Base-by-base conservation (phyloP, 1,140 invertebrate species). In the Tetramorium simillimum region DNA sequence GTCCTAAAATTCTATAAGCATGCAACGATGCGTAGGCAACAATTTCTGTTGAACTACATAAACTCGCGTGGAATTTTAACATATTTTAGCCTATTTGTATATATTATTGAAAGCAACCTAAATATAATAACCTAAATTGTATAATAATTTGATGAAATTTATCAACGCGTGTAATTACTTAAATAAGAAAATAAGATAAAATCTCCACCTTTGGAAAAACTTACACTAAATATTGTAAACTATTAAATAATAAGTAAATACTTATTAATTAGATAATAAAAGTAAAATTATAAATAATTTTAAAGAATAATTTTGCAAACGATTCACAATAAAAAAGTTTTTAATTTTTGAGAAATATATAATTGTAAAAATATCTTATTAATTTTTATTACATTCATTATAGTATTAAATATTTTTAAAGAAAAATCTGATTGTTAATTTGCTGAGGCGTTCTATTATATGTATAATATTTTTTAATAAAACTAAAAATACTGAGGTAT, bases 1-100 rank as follows among this genome's bases (percentile, higher is more conserved):
- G 60, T 80, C 12, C 69, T 46, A 85, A 90, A 87, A 90, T 90
- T 81, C 58, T 80, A 65, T 72, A 84, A 65, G 76, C 67, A 46
- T 51, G 46, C 75, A 67, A 62, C 73, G 82, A 28, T 78, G 75
- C 73, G 60, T 78, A 76, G 46, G n/a, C 76, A 86, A 21, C 28
- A 53, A 73, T 63, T 88, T 69, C 67, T 53, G 9, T 69, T 78
- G 51, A 84, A 84, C 69, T 84, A 88, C 63, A 56, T 88, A 76
- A 82, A 60, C 70, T 56, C 37, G 21, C n/a, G 2, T 21, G 49
- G 37, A 67, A 65, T 60, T 69, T 65, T 76, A 87, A 85, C 53
- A 28, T 58, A 72, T 84, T 84, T 84, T 73, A 37, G 18, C 58
- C 58, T 33, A 75, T 65, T 78, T 46, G 49, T n/a, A 65, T 14